phyloP scores from a whole-genome alignment of 2,797 vertebrate genomes.

The Microhierax caerulescens region DNA sequence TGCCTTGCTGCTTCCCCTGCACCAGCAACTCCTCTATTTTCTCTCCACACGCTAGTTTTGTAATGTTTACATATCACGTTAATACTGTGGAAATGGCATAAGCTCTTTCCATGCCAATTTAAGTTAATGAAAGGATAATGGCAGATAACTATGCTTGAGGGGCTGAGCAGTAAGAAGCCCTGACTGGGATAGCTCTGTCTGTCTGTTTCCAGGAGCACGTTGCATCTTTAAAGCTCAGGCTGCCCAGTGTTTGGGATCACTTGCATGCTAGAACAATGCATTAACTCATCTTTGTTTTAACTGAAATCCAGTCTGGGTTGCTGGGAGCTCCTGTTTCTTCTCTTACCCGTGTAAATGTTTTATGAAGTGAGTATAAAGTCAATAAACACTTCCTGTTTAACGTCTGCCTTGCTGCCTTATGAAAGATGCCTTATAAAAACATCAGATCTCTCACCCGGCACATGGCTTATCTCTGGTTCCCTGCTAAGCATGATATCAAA shows the following conservation, averaged over 20 bases:
- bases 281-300: background rate
- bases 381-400: constrained; percentile 80
- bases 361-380: constrained; percentile 71
- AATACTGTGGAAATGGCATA: background rate
- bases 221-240: background rate
- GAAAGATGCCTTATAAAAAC: constrained; percentile 20
- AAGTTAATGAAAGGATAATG: background rate
- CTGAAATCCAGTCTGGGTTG: background rate
- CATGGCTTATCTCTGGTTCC: background rate
- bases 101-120: background rate
- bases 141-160: fast-evolving
- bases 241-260: background rate
- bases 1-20: background rate
- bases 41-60: background rate
- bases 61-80: fast-evolving
- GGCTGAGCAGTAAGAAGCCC: background rate
- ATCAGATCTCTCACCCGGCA: background rate
- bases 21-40: background rate
- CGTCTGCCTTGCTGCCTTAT: background rate
- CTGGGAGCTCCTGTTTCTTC: constrained; percentile 2
- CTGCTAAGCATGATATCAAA: constrained; percentile 2
- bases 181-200: fast-evolving
- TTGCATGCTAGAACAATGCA: background rate
- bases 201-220: background rate
- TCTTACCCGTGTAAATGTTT: constrained; percentile 47